Base-by-base conservation (phyloP, 1,140 invertebrate genomes). In the Papilio helenus region DNA sequence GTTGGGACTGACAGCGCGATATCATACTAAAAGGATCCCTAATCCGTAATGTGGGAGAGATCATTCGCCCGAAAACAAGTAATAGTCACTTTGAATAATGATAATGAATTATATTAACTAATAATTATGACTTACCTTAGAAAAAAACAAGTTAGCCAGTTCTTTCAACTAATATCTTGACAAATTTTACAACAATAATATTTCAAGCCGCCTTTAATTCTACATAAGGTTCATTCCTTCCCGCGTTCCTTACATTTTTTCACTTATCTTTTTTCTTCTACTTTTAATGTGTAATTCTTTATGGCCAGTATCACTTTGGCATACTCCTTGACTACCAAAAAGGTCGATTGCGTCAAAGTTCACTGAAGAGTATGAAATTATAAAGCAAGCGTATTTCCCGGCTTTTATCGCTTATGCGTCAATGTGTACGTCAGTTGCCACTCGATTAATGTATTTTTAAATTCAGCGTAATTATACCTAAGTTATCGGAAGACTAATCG, bases 21-120 rank as follows among this genome's bases (percentile, higher is more conserved):
- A 68, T 16, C 61, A 14, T 26, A 61, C 61, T 68, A 68, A 68
- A 68, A 68, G 61, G 61, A 68, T 68, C 23, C 4, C 61, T 68
- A 68, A 68, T 68, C 61, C 61, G 9, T 61, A 10, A 23, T 68
- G 61, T 68, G 26, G 58, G 58, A 65, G 20, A 68, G 9, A 29
- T 68, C 61, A 34, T 68, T 23, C 20, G 58, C 23, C 26, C 61
- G 12, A 68, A 68, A 55, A 55, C 8, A 55, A 55, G 51, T 18
- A 8, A 55, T 18, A 51, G 49, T 51, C 0, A n/a, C 18, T 29
- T 65, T 34, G 20, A 20, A 12, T 26, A 61, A 26, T 26, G 8
- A 61, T 61, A 26, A 61, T 55, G 1, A 14, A 4, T 0, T 8
- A 39, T 39, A 39, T 39, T 39, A 39, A 39, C 34, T 39, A 8